phyloP scores from a whole-genome alignment of 2,113 vertebrate genomes.

The Thinocorus orbignyianus region DNA sequence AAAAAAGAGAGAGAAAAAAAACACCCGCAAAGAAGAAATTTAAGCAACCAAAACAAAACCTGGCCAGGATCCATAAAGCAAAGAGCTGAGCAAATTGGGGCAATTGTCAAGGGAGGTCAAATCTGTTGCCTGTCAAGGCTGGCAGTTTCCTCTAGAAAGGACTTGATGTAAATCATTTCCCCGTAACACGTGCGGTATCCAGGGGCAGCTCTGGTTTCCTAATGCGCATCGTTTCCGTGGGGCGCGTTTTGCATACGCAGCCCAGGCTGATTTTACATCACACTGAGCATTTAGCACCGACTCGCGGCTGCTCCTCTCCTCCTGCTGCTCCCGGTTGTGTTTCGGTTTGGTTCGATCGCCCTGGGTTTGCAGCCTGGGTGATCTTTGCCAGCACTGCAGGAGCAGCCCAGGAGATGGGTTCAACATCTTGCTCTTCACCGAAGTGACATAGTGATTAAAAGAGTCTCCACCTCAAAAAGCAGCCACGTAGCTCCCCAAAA shows the following conservation, averaged over 20 bases:
- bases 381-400: accelerated
- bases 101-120: conserved; percentile 60
- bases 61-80: conserved; percentile 47
- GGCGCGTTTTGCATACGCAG: background rate
- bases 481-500: background rate
- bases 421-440: background rate
- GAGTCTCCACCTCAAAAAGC: background rate
- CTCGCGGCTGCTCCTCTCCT: background rate
- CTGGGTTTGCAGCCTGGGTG: background rate
- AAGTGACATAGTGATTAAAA: background rate
- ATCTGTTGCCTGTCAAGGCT: conserved; percentile 52
- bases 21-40: background rate
- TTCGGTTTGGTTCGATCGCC: background rate
- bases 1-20: background rate
- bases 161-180: conserved; percentile 21
- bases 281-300: background rate
- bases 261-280: background rate
- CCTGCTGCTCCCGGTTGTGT: background rate
- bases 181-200: background rate
- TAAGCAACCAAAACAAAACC: background rate
- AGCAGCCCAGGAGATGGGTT: background rate
- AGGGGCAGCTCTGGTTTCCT: conserved; percentile 11
- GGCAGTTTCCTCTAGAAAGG: conserved; percentile 49
- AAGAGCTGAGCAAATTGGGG: conserved; percentile 55
- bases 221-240: background rate